phyloP scores from a whole-genome alignment of 2,797 vertebrate genomes.

The Parauchenoglanis punctatus region DNA sequence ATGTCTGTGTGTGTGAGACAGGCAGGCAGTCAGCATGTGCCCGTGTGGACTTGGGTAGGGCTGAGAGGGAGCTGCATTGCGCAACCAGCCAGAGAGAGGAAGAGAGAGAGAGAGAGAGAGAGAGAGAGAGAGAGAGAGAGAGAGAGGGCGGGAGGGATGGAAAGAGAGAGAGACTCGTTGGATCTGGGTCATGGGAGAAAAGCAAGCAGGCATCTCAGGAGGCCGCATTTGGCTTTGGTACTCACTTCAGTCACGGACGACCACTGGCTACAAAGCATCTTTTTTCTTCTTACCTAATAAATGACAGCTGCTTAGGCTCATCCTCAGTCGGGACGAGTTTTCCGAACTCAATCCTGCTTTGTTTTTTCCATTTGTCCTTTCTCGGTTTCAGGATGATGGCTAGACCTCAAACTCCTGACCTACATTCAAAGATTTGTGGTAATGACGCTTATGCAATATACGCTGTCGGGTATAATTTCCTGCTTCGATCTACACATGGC shows the following conservation, averaged over 20 bases:
- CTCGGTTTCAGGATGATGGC: constrained; percentile 10
- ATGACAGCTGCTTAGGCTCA: constrained; percentile 34
- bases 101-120: background rate
- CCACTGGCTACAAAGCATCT: constrained; percentile 39
- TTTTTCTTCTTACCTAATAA: constrained; percentile 44
- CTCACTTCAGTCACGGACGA: constrained; percentile 32
- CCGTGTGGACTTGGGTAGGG: constrained; percentile 37
- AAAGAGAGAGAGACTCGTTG: background rate
- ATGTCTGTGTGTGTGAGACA: constrained; percentile 14
- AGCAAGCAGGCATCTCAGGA: constrained; percentile 39
- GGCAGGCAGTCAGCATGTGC: constrained; percentile 25
- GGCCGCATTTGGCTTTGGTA: constrained; percentile 34
- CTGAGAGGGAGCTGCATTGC: constrained; percentile 45
- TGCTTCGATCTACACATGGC: background rate
- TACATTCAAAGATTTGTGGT: constrained; percentile 18
- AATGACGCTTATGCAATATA: constrained; percentile 17
- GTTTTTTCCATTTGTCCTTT: background rate
- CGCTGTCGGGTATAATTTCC: constrained; percentile 18
- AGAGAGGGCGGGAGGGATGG: background rate
- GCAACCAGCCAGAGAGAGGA: constrained; percentile 19
- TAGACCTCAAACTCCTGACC: constrained; percentile 42
- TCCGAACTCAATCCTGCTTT: constrained; percentile 6
- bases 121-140: constrained; percentile 3
- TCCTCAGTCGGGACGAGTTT: constrained; percentile 9
- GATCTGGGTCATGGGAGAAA: constrained; percentile 51